Evolutionary conservation across 2,888 invertebrate species (phyloP).

Genomic region (Tenthredo scrophulariae): DNA sequence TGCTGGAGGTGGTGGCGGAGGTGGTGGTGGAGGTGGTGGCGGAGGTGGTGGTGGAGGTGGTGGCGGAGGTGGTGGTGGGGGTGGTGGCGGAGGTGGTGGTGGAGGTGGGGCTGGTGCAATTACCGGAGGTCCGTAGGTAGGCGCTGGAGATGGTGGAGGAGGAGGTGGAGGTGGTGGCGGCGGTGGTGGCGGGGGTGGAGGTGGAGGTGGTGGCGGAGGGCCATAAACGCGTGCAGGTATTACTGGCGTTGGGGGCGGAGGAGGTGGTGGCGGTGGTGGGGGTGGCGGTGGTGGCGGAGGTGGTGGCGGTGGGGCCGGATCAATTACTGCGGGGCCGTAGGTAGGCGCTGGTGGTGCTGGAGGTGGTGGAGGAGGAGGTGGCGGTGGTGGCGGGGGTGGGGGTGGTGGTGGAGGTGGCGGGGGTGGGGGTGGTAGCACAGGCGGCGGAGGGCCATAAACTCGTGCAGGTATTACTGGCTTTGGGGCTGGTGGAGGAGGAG

Average conservation of each 20-base stretch:
- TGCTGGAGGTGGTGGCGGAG: background rate
- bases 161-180: background rate
- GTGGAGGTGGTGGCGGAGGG: background rate
- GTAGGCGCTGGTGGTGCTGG: too few relatives aligned
- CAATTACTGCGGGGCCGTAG: too few relatives aligned
- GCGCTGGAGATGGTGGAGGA: background rate
- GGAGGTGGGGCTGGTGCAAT: background rate
- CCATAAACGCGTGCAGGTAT: slow-evolving; percentile 25
- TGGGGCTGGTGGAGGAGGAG: background rate
- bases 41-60: slow-evolving; percentile 38
- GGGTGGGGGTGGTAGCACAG: background rate
- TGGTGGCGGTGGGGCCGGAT: background rate
- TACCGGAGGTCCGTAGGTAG: background rate
- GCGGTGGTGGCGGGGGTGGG: background rate
- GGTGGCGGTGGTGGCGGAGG: background rate
- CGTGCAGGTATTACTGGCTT: slow-evolving; percentile 26
- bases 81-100: too few relatives aligned
- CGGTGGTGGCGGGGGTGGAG: background rate
- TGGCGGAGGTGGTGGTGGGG: too few relatives aligned
- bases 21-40: slow-evolving; percentile 20
- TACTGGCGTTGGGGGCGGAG: background rate
- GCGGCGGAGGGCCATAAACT: slow-evolving; percentile 38
- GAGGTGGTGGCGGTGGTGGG: slow-evolving; percentile 7
- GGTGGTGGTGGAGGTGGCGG: background rate
- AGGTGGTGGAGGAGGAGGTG: background rate